Base-by-base conservation (phyloP, 2,888 invertebrate genomes). In the Esperia sulphurella region DNA sequence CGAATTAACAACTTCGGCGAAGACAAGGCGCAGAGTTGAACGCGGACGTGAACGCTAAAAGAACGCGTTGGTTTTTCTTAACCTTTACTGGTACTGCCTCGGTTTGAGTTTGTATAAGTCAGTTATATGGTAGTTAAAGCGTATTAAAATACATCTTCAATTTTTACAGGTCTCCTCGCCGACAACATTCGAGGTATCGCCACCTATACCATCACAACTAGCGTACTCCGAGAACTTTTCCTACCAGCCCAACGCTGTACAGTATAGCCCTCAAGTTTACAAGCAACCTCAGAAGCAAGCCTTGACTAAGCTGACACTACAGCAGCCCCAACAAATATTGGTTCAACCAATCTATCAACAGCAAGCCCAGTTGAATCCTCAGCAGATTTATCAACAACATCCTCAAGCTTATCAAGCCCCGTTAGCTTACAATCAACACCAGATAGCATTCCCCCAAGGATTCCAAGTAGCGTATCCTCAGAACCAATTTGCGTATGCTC, bases 101-200 rank as follows among this genome's bases (percentile, higher is more conserved):
- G n/a, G n/a, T n/a, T n/a, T n/a, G n/a, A n/a, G n/a, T n/a, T n/a
- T n/a, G n/a, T n/a, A n/a, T n/a, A n/a, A n/a, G n/a, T n/a, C n/a
- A n/a, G n/a, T n/a, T n/a, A 21, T 3, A 21, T 21, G 21, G 3
- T 3, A 2, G 2, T 21, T 21, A 3, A 21, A 3, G 5, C 5
- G 21, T 5, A 21, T 5, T 21, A 21, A 21, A 21, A 21, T 21
- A 5, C 21, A 21, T 21, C 5, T 21, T 21, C 5, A 21, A n/a
- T n/a, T 21, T 39, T 68, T 60, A 31, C 79, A 87, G 87, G 53
- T 74, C 14, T 65, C 71, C 30, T 62, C 74, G 35, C 77, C 81
- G 7, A 74, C 77, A 29, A 73, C 72, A 14, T 85, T 81, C 54
- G 79, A 86, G 58, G 70, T 86, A 14, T 82, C 83, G 21, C 67